Evolutionary conservation across 2,113 vertebrate genomes (phyloP).

Genomic region (Microtus oregoni): DNA sequence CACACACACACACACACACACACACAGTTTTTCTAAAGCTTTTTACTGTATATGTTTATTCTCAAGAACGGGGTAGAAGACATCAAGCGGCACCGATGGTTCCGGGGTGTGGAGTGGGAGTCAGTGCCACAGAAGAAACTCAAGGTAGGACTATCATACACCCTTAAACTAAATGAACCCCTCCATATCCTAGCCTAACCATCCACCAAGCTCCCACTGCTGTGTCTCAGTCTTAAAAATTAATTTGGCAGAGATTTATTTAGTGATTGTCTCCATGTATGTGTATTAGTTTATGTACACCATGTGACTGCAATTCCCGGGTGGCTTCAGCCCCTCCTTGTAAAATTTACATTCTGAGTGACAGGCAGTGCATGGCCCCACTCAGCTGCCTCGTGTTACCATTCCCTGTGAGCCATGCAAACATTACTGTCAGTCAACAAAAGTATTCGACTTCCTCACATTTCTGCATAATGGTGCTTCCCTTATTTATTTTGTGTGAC

Average conservation of each 20-base stretch:
- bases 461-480: neutral
- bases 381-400: neutral
- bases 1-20: neutral
- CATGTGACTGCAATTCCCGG: neutral
- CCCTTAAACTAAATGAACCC: neutral
- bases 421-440: neutral
- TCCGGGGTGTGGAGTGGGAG: slow-evolving; percentile 96
- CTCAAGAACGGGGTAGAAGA: slow-evolving; percentile 96
- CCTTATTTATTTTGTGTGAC: rapidly evolving
- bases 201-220: neutral
- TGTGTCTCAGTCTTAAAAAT: neutral
- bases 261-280: neutral
- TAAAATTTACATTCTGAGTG: neutral
- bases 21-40: neutral
- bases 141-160: slow-evolving; percentile 84
- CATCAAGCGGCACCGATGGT: slow-evolving; percentile 96
- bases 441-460: neutral
- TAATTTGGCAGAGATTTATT: neutral
- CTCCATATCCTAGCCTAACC: rapidly evolving
- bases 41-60: neutral
- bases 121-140: slow-evolving; percentile 91
- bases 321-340: neutral
- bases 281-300: neutral
- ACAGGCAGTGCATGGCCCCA: neutral
- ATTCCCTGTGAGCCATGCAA: neutral